These are phyloP conservation scores for Choristoneura fumiferana DNA, from an alignment of 1,140 invertebrate species.

Conservation along the genomic window DNA sequence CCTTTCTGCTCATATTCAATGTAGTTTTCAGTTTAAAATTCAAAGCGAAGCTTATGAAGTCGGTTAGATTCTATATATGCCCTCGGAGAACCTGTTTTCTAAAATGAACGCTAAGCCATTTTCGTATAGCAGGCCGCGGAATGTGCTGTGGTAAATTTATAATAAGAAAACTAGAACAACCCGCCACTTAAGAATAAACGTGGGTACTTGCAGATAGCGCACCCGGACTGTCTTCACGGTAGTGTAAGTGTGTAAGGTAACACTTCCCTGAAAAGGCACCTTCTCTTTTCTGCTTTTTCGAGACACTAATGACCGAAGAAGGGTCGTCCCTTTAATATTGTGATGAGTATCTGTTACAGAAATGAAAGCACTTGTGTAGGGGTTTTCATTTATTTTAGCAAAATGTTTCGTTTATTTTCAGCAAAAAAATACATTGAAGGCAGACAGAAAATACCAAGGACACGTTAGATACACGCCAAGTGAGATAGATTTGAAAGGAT, in stretches of 20 bases:
- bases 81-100: conserved; percentile 39
- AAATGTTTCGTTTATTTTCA: background rate
- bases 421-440: too few species aligned
- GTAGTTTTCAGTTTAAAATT: conserved; percentile 64
- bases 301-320: conserved; percentile 33
- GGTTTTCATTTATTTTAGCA: background rate
- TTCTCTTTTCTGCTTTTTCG: conserved; percentile 34
- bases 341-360: conserved; percentile 20
- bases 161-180: conserved; percentile 19
- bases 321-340: conserved; percentile 31
- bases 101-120: conserved; percentile 50
- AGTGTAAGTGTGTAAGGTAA: conserved; percentile 17
- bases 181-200: conserved; percentile 4
- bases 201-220: too few species aligned
- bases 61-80: conserved; percentile 52
- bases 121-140: conserved; percentile 34
- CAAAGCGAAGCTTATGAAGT: conserved; percentile 59
- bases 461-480: too few species aligned
- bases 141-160: conserved; percentile 21
- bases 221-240: background rate
- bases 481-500: too few species aligned
- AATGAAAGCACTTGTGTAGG: conserved; percentile 19
- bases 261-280: conserved; percentile 30
- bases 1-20: conserved; percentile 48
- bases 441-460: too few species aligned